These are phyloP conservation scores for Trogon melanurus DNA, from an alignment of 2,113 vertebrate genomes.

Conservation along the genomic window DNA sequence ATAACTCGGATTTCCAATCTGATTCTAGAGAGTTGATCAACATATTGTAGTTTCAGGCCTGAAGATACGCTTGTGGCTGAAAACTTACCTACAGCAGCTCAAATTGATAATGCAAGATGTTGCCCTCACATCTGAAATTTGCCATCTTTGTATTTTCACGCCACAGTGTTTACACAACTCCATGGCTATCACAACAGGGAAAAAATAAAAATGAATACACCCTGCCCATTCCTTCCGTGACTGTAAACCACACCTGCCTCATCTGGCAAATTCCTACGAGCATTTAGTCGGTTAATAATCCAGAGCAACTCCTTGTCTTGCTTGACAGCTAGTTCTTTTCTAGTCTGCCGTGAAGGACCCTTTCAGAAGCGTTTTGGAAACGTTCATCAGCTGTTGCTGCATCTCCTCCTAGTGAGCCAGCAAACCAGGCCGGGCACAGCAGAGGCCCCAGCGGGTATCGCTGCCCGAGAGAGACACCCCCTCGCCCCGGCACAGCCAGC, in stretches of 20 bases:
- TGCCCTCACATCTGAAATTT: neutral
- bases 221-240: neutral
- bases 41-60: neutral
- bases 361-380: neutral
- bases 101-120: neutral
- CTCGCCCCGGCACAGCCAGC: no score
- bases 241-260: neutral
- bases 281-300: neutral
- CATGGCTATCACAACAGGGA: neutral
- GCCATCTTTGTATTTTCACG: neutral
- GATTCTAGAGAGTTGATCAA: neutral
- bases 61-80: neutral
- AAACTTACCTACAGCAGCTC: neutral
- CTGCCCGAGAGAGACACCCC: neutral
- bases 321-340: neutral
- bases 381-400: neutral
- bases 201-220: neutral
- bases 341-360: neutral
- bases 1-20: neutral
- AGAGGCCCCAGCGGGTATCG: neutral
- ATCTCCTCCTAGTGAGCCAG: neutral
- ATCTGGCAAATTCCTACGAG: neutral
- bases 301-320: neutral
- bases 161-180: neutral
- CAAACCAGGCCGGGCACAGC: neutral